Evolutionary conservation across 2,113 vertebrate species (phyloP), one percentile per base, ranked within the genome.

Genomic region (Phalacrocorax carbo): DNA sequence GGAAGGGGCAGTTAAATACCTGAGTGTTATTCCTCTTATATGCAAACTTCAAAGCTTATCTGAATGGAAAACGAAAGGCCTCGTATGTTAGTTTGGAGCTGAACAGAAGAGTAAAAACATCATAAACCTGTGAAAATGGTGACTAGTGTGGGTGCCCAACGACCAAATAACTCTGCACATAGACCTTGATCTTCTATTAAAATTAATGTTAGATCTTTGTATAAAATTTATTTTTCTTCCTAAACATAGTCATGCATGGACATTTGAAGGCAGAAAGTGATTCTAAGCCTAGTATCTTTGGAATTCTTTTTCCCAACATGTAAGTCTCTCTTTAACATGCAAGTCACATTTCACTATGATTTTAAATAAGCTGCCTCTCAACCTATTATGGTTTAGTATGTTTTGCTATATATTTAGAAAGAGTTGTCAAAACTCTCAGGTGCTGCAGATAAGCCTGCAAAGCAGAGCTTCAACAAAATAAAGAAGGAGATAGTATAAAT

Each of bases 381-480:
- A 34, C 26, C 29, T 69, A 69, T 86, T 82, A 89, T 34, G 70
- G 29, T 76, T 90, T 86, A 93, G 23, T 69, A 78, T 82, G 25
- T 70, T 95, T 96, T 93, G 21, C 57, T 70, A 20, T 58, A 54
- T 82, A 84, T 90, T 92, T 55, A 80, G 52, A 94, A 79, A 83
- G 51, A 81, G 60, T 89, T 96, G 85, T 91, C 72, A 94, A 82
- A 97, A 96, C 40, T 93, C 82, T 93, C 64, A 72, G 90, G 38
- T 93, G 32, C 54, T 94, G 62, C 60, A 87, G 71, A 86, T 87
- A 88, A 96, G 70, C 62, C 82, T 62, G 32, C 15, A 95, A 91
- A 97, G 52, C 58, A 96, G 40, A 77, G 27, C 19, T 92, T 95
- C 81, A 82, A 82, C 40, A 88, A 78, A 90, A 93, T 62, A 95